Evolutionary conservation across 1,140 invertebrate species (phyloP).

Genomic region (Bombus turneri): DNA sequence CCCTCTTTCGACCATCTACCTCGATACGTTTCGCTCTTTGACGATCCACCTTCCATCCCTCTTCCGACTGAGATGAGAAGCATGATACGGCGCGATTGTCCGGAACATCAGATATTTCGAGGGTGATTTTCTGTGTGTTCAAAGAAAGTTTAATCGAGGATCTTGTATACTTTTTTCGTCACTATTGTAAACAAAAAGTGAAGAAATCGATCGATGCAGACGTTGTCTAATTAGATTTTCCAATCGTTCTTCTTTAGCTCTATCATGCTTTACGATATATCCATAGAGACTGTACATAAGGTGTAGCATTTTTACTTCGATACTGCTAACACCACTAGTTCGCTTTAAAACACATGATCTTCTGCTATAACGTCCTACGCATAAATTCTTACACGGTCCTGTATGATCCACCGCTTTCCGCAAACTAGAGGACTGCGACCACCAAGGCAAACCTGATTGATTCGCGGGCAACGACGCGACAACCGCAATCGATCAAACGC

Average conservation of each 20-base stretch:
- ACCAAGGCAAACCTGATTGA: slow-evolving; percentile 14
- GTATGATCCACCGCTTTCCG: not conserved
- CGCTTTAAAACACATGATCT: not conserved
- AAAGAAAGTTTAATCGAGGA: not conserved
- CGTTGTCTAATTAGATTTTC: not conserved
- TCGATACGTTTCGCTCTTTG: slow-evolving; percentile 25
- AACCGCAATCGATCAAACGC: slow-evolving; percentile 37
- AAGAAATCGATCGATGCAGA: not conserved
- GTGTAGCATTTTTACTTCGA: too few species aligned
- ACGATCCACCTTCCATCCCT: slow-evolving; percentile 7
- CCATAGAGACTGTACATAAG: too few species aligned
- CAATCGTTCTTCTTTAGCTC: too few species aligned
- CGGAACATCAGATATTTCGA: not conserved
- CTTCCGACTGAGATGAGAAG: slow-evolving; percentile 16
- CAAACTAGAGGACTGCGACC: not conserved
- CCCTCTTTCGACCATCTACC: slow-evolving; percentile 11
- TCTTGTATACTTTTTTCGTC: not conserved
- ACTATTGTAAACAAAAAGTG: not conserved
- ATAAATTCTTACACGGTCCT: not conserved
- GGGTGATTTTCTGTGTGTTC: not conserved
- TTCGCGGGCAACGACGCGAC: slow-evolving; percentile 28
- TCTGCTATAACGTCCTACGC: not conserved
- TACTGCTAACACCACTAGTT: too few species aligned
- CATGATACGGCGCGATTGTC: slow-evolving; percentile 13
- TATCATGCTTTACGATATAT: too few species aligned